A percentile compares a stretch with the other conserved stretches of the same genome.
Conservation (phyloP, 2,797 vertebrate genomes). For the Megaceryle alcyon region DNA sequence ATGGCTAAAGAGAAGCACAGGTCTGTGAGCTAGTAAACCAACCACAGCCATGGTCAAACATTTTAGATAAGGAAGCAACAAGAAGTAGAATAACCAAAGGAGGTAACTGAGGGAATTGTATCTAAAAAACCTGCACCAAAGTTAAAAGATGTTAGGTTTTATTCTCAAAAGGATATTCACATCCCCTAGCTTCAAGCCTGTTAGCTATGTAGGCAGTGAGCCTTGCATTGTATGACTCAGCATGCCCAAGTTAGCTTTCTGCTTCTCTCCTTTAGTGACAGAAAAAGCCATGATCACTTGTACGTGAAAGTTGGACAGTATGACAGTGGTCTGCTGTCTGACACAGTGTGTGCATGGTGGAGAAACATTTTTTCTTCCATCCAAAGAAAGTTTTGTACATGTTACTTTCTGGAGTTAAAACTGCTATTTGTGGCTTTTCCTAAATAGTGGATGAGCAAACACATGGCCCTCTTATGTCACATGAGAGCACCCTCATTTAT, state of each 20-base stretch:
- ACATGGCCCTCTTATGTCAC: neutral
- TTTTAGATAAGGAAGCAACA: neutral
- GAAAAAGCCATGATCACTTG: neutral
- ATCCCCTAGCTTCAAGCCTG: neutral
- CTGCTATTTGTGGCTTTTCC: neutral
- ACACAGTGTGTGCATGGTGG: fast-evolving
- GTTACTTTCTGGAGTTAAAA: neutral
- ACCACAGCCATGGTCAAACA: neutral
- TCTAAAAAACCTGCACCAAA: neutral
- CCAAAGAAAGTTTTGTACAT: neutral
- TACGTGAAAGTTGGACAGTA: neutral
- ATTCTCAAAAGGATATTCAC: neutral
- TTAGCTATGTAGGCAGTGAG: neutral
- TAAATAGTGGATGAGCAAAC: neutral
- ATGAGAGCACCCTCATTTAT: neutral
- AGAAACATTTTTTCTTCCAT: neutral
- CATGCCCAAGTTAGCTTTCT: neutral
- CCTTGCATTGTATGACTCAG: neutral
- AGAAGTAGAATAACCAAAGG: neutral
- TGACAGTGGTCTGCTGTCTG: neutral
- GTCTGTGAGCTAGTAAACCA: neutral
- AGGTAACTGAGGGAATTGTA: neutral
- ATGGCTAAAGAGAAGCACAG: neutral
- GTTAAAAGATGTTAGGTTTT: neutral
- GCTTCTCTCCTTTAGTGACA: neutral